Conservation (phyloP, 1,140 invertebrate species). For the Drosophila bocqueti region DNA sequence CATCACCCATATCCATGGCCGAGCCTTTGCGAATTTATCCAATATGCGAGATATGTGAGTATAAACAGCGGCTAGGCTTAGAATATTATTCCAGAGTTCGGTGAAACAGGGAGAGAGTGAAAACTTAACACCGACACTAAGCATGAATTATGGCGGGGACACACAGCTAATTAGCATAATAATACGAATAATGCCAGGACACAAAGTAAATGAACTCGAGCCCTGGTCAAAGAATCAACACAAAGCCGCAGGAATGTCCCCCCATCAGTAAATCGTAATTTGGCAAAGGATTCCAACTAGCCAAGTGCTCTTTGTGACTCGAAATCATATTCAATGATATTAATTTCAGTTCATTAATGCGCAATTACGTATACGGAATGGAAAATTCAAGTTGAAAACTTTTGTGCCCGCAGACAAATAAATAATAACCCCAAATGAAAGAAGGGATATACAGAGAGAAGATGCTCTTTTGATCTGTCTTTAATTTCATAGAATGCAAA, state of each 20-base stretch:
- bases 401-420: conserved; percentile 41
- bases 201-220: conserved; percentile 48
- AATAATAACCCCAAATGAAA: conserved; percentile 14
- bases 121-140: conserved; percentile 47
- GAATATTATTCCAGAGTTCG: background rate
- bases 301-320: conserved; percentile 47
- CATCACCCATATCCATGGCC: conserved; percentile 78
- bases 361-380: conserved; percentile 44
- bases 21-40: conserved; percentile 73
- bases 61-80: conserved; percentile 7
- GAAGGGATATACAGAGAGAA: background rate
- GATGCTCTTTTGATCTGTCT: background rate
- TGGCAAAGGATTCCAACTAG: conserved; percentile 23
- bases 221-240: conserved; percentile 27
- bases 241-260: conserved; percentile 29
- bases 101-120: background rate
- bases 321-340: conserved; percentile 49
- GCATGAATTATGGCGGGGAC: conserved; percentile 46
- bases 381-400: conserved; percentile 45
- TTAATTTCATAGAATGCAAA: conserved; percentile 9
- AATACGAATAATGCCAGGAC: conserved; percentile 43
- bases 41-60: conserved; percentile 84
- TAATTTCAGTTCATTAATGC: conserved; percentile 64
- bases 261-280: conserved; percentile 43
- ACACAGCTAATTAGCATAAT: conserved; percentile 65